phyloP scores from a whole-genome alignment of 1,140 invertebrate genomes.

The Araneus ventricosus region DNA sequence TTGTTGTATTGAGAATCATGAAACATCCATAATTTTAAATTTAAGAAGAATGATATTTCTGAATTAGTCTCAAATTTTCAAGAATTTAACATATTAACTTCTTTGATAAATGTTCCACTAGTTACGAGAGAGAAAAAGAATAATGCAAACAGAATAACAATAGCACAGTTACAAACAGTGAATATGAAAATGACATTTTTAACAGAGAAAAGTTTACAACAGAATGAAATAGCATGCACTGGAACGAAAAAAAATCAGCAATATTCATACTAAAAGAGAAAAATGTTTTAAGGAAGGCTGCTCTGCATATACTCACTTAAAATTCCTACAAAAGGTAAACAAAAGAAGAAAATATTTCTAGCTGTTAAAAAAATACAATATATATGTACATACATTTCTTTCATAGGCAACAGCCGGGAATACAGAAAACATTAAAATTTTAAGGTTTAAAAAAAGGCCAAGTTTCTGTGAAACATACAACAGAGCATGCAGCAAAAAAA shows the following conservation, averaged over 20 bases:
- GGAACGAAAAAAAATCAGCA: conserved; percentile 10
- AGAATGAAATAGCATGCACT: conserved; percentile 25
- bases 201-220: neutral
- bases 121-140: neutral
- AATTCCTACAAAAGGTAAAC: conserved; percentile 20
- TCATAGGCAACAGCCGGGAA: conserved; percentile 60
- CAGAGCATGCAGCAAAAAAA: conserved; percentile 64
- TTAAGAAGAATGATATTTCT: no score
- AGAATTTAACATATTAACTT: neutral
- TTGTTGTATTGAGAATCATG: no score
- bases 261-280: conserved; percentile 29
- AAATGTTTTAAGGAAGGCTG: conserved; percentile 70
- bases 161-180: neutral
- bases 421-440: conserved; percentile 19
- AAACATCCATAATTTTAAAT: no score
- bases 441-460: conserved; percentile 61
- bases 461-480: conserved; percentile 60
- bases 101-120: neutral
- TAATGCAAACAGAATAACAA: neutral
- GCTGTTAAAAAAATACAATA: conserved; percentile 3
- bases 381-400: neutral
- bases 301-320: conserved; percentile 63
- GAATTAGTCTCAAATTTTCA: no score
- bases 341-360: conserved; percentile 8
- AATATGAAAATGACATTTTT: neutral